Evolutionary conservation across 2,888 invertebrate species (phyloP), one percentile per base, ranked within the genome.

Genomic region (Patella ulyssiponensis): DNA sequence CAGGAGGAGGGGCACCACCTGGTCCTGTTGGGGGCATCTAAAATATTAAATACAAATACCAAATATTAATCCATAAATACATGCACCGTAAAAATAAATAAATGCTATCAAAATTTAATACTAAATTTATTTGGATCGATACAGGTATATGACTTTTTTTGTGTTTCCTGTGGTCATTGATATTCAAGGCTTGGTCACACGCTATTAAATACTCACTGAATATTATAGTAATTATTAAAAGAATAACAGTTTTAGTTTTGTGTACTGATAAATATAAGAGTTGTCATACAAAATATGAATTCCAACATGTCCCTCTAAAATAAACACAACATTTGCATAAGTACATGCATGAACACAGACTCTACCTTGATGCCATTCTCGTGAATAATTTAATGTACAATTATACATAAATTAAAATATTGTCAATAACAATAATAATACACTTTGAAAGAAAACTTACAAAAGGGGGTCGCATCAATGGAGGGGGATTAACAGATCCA

Each of bases 1-100:
- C 83, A 52, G 85, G 85, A 1, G 44, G 44, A 15, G 85, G 82
- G 72, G 84, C 83, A 79, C 64, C 64, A 23, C 64, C 64, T 20
- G 64, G 64, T 64, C 64, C 64, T 23, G 64, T 14, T 20, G 64
- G 23, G 14, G 64, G 64, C 20, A 64, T 64, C 64, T 64, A 23
- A 12, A 20, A 3, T n/a, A 64, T 20, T 23, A 1, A 64, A 20
- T 20, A 20, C 20, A 11, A 64, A 23, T 64, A 15, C 7, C 23
- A 64, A 20, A 20, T 23, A 64, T 9, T 20, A 64, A 64, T 15
- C 20, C 15, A 20, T 64, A 17, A 15, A 17, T 17, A 56, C 17
- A 56, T 56, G 15, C 4, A 56, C 56, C 2, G 5, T 17, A 56
- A 12, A 14, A 9, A n/a, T 56, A 17, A 17, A 17, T 14, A 56